Evolutionary conservation across 1,140 invertebrate species (phyloP).

Genomic region (Periplaneta americana): DNA sequence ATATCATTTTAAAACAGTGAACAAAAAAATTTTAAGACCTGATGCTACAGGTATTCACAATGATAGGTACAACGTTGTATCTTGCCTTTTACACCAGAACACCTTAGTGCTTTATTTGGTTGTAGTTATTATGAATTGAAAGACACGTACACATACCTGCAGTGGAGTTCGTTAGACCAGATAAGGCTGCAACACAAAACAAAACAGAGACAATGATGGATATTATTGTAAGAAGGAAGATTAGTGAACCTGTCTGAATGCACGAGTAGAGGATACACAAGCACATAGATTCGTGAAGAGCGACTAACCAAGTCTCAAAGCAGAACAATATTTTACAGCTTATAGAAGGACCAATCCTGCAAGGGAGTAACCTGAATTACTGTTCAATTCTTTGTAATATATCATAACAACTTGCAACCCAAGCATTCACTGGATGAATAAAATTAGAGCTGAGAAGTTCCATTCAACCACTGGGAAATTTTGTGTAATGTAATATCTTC

Average conservation of each 20-base stretch:
- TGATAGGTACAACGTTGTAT: no score
- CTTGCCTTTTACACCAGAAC: not conserved
- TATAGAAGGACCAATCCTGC: no score
- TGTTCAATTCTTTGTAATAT: no score
- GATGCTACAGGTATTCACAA: no score
- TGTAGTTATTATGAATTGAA: not conserved
- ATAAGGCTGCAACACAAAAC: constrained; percentile 15
- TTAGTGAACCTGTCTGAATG: not conserved
- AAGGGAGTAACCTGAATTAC: no score
- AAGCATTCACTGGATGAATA: no score
- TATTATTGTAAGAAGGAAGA: not conserved
- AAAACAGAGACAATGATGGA: not conserved
- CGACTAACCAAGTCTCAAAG: not conserved
- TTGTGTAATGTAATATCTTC: no score
- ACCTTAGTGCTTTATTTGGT: not conserved
- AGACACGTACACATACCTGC: constrained; percentile 11
- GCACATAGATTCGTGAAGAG: not conserved
- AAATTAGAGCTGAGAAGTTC: no score
- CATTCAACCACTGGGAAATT: no score
- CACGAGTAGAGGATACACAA: not conserved
- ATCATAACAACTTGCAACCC: no score
- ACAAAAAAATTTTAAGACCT: no score
- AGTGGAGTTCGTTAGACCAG: constrained; percentile 12
- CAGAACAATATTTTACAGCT: not conserved
- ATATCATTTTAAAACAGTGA: no score